Percentiles rank a stretch among this genome's conserved stretches.
Evolutionary conservation across 2,888 invertebrate species (phyloP).

Genomic region (Hypsopygia costalis): DNA sequence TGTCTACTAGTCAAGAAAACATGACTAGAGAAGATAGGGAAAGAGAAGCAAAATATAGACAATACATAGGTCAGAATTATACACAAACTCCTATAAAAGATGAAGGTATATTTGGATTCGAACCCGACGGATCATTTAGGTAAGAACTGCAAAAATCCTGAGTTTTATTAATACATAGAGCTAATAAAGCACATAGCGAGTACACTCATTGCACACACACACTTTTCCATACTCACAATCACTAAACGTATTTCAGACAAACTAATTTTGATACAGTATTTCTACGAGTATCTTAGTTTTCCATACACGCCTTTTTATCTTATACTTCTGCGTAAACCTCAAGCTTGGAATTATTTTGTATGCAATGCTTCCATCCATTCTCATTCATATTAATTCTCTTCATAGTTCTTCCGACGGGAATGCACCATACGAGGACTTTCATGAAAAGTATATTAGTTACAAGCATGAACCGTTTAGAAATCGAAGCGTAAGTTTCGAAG

Average conservation of each 20-base stretch:
- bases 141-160: conserved; percentile 29
- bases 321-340: conserved; percentile 21
- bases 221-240: conserved; percentile 17
- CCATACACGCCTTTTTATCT: conserved; percentile 7
- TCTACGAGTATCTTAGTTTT: conserved; percentile 18
- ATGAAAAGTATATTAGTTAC: conserved; percentile 88
- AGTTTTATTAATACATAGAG: conserved; percentile 12
- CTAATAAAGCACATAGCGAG: conserved; percentile 20
- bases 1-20: conserved; percentile 83
- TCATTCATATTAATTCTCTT: conserved; percentile 67
- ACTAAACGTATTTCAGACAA: conserved; percentile 16
- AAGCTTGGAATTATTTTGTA: conserved; percentile 23
- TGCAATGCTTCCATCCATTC: conserved; percentile 56
- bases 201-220: conserved; percentile 27
- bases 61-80: conserved; percentile 71
- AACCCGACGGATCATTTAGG: conserved; percentile 76
- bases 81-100: conserved; percentile 80
- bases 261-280: conserved; percentile 4
- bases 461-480: conserved; percentile 87
- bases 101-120: conserved; percentile 79
- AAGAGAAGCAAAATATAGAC: conserved; percentile 62
- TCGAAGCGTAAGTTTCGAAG: conserved; percentile 87
- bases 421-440: conserved; percentile 87
- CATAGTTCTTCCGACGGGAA: conserved; percentile 80
- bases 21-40: conserved; percentile 75